These are phyloP conservation scores for Zeugodacus cucurbitae DNA, from an alignment of 1,140 invertebrate species.

Conservation along the genomic window DNA sequence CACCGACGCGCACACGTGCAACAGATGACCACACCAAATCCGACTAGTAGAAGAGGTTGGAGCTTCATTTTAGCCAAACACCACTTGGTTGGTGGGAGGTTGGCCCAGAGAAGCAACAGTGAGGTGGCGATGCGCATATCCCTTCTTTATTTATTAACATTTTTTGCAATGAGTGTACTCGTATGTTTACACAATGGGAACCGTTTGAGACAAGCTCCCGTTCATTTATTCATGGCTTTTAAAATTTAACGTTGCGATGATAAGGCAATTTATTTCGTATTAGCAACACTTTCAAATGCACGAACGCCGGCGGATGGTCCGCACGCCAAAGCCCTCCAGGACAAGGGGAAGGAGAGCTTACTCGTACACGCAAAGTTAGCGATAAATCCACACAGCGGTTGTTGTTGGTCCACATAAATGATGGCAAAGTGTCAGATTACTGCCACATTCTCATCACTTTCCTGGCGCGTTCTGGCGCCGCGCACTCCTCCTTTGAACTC, in stretches of 20 bases:
- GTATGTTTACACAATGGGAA: background rate
- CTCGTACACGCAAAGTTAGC: background rate
- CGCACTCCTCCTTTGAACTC: background rate
- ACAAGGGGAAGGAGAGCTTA: background rate
- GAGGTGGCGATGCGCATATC: background rate
- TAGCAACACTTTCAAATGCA: background rate
- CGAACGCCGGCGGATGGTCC: background rate
- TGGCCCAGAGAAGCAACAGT: background rate
- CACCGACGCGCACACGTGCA: background rate
- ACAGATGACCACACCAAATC: background rate
- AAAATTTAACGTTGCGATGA: constrained; percentile 26
- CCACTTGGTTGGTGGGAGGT: background rate
- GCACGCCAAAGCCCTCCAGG: background rate
- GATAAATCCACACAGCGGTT: background rate
- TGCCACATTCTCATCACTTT: constrained; percentile 35
- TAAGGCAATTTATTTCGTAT: constrained; percentile 31
- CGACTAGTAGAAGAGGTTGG: background rate
- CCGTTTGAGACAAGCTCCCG: too few species aligned
- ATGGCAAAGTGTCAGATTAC: constrained; percentile 36
- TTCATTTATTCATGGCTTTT: background rate
- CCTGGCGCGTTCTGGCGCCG: background rate
- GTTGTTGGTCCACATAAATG: background rate
- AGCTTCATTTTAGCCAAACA: background rate
- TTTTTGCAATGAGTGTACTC: background rate
- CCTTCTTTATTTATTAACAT: too few species aligned